Base-by-base conservation (phyloP, 1,140 invertebrate species). In the Bathynomus jamesi region DNA sequence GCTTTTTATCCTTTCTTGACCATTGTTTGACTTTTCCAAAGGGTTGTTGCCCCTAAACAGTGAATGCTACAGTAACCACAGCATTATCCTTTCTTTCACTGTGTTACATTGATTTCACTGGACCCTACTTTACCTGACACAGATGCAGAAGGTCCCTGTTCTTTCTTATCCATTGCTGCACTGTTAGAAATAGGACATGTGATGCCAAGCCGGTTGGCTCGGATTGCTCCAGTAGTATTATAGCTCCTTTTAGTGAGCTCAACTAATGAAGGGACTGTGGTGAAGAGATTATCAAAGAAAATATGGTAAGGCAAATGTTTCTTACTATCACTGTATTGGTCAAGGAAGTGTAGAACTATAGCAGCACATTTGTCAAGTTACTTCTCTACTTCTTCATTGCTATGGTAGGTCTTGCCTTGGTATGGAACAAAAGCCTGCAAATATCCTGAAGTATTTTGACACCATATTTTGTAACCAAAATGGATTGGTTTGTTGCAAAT, bases 221-320 rank as follows among this genome's bases (percentile, higher is more conserved):
- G 66, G 31, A 70, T 32, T 25, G 69, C 64, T 40, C 69, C 69
- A 24, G 66, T 28, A 63, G 24, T n/a, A 70, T 67, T 28, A 67
- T 71, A 71, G 30, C 64, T 64, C 61, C 66, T 71, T 21, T 69
- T 71, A 60, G 29, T 28, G 5, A 71, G n/a, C 66, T 71, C 64
- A 1, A 61, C 30, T 61, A 71, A 62, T 64, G 65, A 28, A 32
- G 65, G 64, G 2, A 71, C 5, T 70, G 64, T 67, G 25, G 66
- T 69, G 64, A 71, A 71, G 28, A 71, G 65, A 53, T 71, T 71
- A 61, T 71, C 28, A 40, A 71, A 70, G 65, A 71, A 70, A 31
- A 71, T 24, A 70, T 68, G 5, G 32, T 70, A 69, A 60, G 69
- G 69, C 21, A 70, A 29, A 69, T 5, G 27, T 70, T 70, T 40